Evolutionary conservation across 1,140 invertebrate species (phyloP).

Genomic region (Lasaia peninsularis): DNA sequence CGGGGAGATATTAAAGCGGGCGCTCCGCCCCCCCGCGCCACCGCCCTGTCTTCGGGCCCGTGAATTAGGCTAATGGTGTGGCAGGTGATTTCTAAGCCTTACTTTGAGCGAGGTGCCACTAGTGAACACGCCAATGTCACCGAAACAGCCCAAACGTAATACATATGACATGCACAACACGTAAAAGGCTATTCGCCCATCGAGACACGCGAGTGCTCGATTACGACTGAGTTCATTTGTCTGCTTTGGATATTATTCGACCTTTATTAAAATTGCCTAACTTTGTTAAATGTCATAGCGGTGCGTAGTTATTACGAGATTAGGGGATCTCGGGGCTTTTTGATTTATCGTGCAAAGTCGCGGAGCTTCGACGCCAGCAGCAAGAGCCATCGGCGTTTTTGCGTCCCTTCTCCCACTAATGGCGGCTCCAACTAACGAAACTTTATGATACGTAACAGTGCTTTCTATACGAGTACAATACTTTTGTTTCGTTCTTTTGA

Average conservation of each 20-base stretch:
- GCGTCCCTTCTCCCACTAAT: conserved; percentile 45
- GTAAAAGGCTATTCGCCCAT: conserved; percentile 29
- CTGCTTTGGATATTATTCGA: conserved; percentile 13
- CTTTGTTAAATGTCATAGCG: conserved; percentile 37
- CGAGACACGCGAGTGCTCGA: conserved; percentile 32
- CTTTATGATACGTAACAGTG: conserved; percentile 43
- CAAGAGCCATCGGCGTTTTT: conserved; percentile 57
- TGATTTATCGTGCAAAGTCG: conserved; percentile 68
- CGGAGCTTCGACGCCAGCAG: conserved; percentile 44
- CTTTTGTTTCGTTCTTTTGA: conserved; percentile 2
- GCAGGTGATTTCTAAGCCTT: conserved; percentile 73
- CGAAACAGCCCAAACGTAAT: conserved; percentile 46
- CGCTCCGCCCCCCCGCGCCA: conserved; percentile 61
- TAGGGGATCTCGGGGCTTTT: conserved; percentile 52
- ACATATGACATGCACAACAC: conserved; percentile 38
- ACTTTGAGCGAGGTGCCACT: conserved; percentile 57
- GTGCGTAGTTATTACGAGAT: conserved; percentile 42
- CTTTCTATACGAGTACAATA: background rate
- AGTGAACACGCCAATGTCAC: conserved; percentile 58
- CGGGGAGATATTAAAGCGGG: conserved; percentile 70
- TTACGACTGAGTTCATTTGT: conserved; percentile 24
- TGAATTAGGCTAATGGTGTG: conserved; percentile 76
- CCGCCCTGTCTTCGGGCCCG: conserved; percentile 71
- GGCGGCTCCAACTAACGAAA: conserved; percentile 43
- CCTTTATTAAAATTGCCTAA: conserved; percentile 33